Evolutionary conservation across 2,888 invertebrate species (phyloP), one percentile per base, ranked within the genome.

Genomic region (Sesia bembeciformis): DNA sequence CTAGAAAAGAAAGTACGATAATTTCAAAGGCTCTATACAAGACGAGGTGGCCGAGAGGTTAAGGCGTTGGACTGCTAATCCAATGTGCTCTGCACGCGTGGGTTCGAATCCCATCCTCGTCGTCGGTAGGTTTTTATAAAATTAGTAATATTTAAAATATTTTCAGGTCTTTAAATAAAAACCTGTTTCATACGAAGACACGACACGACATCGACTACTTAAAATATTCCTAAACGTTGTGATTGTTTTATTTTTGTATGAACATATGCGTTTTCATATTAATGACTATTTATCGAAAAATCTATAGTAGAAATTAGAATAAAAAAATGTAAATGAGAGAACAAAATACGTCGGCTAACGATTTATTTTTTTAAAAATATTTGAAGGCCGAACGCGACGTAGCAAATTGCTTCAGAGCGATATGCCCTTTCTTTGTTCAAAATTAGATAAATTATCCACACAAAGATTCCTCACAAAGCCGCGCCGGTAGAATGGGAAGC

Each of bases 21-120:
- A 46, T 46, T 46, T 46, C 46, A 46, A 46, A 8, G 4, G 23
- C 46, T 4, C 23, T 23, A 6, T 7, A 46, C 46, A n/a, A 4
- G 93, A 93, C 93, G 93, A 93, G 93, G 93, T 93, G 93, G 93
- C 94, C 94, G 94, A 94, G 94, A 93, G 94, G 93, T 93, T 94
- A 93, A 93, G 93, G 93, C 93, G 93, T 93, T 93, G 93, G 93
- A 93, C 93, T 93, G 94, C 94, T 94, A 94, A 94, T 94, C 94
- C 93, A 93, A 93, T 94, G 93, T 93, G 93, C 93, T 94, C 93
- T 94, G 93, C 93, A 93, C 93, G 93, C 93, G 93, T 93, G 93
- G 93, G 93, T 94, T 93, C 93, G 93, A 93, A 93, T 94, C 93
- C 93, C 93, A 93, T 93, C 93, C 93, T 93, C 93, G 93, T 93